These are phyloP conservation scores for Catocala nupta DNA, from an alignment of 2,888 invertebrate genomes.

Conservation along the genomic window DNA sequence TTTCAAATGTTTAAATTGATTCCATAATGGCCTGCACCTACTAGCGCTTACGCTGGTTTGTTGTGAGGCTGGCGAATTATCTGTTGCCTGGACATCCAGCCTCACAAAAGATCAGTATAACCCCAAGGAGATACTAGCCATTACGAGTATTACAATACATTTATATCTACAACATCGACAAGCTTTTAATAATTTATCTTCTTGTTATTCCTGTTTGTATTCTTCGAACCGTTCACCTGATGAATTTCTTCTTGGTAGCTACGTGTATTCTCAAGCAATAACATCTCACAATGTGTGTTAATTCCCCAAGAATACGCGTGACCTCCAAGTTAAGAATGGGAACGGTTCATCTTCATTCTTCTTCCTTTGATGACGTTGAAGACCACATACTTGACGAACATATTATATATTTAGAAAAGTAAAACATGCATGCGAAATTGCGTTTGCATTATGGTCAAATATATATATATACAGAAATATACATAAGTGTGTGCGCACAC, in stretches of 20 bases:
- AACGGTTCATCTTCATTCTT: constrained; percentile 47
- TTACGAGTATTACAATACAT: background rate
- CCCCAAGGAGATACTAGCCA: constrained; percentile 15
- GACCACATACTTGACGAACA: too few species aligned
- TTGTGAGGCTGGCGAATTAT: constrained; percentile 3
- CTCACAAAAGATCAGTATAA: constrained; percentile 24
- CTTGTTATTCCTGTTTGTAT: background rate
- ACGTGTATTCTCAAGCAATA: constrained; percentile 99
- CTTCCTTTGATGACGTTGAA: background rate
- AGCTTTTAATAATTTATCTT: background rate
- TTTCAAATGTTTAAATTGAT: too few species aligned
- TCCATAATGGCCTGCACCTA: background rate
- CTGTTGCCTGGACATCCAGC: constrained; percentile 19
- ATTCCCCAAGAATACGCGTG: constrained; percentile 99
- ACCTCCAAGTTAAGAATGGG: constrained; percentile 90
- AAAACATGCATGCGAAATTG: too few species aligned
- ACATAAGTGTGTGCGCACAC: too few species aligned
- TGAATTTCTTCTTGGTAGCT: constrained; percentile 92
- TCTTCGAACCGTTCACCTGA: constrained; percentile 46
- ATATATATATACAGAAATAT: too few species aligned
- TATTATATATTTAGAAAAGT: too few species aligned
- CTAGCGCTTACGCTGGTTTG: constrained; percentile 14
- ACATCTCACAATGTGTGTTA: constrained; percentile 98
- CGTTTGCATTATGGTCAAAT: too few species aligned
- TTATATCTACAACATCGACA: background rate